Evolutionary conservation across 2,888 invertebrate species (phyloP).

Genomic region (Protonemura montana): DNA sequence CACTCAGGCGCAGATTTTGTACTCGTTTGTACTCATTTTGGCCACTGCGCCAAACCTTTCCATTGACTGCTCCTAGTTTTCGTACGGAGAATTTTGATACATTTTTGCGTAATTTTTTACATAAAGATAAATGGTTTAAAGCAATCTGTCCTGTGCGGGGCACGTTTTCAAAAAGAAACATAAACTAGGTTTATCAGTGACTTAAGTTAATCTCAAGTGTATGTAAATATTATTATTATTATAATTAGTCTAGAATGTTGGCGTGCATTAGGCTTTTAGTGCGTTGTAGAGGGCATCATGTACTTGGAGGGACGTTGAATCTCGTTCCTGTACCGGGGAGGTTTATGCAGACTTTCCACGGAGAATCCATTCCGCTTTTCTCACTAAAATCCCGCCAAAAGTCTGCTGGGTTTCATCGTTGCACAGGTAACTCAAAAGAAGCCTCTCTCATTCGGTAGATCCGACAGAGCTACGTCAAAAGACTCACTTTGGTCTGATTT

Average conservation of each 20-base stretch:
- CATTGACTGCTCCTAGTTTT: not conserved
- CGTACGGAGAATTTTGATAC: slow-evolving; percentile 21
- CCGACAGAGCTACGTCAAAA: no score
- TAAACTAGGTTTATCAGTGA: not conserved
- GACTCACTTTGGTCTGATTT: no score
- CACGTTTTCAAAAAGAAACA: not conserved
- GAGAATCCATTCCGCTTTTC: not conserved
- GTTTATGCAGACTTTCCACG: not conserved
- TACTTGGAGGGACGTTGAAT: not conserved
- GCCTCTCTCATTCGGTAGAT: no score
- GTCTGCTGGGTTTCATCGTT: no score
- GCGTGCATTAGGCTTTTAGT: no score
- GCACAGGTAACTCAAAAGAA: no score
- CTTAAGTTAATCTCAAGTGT: not conserved
- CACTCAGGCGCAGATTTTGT: not conserved
- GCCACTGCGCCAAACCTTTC: not conserved
- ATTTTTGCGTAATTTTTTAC: slow-evolving; percentile 25
- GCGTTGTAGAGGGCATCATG: no score
- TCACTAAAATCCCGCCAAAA: no score
- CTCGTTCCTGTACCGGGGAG: not conserved
- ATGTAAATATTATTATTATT: not conserved
- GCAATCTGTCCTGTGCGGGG: not conserved
- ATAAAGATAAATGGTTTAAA: not conserved
- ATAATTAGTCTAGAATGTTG: not conserved
- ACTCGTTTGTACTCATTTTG: not conserved